phyloP scores from a whole-genome alignment of 2,113 vertebrate genomes.

The Mustela lutreola region DNA sequence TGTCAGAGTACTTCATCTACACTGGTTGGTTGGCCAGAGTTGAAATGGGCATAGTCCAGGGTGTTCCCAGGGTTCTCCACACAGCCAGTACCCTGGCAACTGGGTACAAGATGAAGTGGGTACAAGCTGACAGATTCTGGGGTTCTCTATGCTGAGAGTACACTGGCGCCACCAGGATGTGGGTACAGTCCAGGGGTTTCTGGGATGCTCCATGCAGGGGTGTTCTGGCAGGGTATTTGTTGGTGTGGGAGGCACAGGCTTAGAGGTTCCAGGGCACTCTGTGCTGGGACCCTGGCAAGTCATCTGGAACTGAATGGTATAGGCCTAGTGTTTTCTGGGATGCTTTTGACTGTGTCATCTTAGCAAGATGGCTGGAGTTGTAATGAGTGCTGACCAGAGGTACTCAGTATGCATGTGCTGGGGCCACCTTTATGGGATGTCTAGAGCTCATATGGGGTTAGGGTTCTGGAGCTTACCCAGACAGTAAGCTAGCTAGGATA shows the following conservation, averaged over 20 bases:
- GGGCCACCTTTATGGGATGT: neutral
- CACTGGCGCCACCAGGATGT: neutral
- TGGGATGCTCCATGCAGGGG: neutral
- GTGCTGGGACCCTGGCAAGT: neutral
- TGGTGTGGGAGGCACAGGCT: neutral
- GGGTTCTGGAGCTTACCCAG: neutral
- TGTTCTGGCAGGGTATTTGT: neutral
- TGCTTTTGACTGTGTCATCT: neutral
- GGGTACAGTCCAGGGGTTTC: neutral
- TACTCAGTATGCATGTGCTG: neutral
- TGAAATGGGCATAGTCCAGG: neutral
- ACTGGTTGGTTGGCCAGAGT: neutral
- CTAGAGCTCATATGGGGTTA: neutral
- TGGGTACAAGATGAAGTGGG: neutral
- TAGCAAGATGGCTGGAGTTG: neutral
- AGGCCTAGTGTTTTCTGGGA: neutral
- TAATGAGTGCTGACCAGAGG: neutral
- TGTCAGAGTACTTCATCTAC: neutral
- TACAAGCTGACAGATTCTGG: neutral
- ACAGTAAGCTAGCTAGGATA: neutral
- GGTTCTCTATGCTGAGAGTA: neutral
- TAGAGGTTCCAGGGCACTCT: neutral
- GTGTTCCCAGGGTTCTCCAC: neutral
- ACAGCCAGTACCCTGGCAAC: neutral
- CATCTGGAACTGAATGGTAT: neutral